These are phyloP conservation scores for Megaleporinus macrocephalus DNA, from an alignment of 2,113 vertebrate genomes.

Conservation along the genomic window DNA sequence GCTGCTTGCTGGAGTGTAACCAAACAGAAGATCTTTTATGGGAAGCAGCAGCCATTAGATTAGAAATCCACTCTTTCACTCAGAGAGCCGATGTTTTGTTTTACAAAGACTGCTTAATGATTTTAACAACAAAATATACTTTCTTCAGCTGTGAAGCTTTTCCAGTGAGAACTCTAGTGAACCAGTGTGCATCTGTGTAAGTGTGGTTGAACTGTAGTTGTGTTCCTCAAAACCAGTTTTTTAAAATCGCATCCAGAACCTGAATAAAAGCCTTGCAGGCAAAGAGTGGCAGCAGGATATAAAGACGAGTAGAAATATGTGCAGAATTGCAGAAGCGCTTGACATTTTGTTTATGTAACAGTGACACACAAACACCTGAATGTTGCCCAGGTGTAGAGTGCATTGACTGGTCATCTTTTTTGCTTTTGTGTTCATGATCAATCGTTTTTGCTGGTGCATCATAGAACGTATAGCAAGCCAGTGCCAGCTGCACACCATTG, in stretches of 20 bases:
- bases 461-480: too few species aligned
- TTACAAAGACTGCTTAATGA: too few species aligned
- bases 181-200: too few species aligned
- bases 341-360: conserved; percentile 10
- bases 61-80: too few species aligned
- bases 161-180: too few species aligned
- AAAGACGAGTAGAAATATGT: conserved; percentile 17
- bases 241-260: neutral
- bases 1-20: too few species aligned
- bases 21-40: too few species aligned
- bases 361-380: conserved; percentile 13
- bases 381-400: neutral
- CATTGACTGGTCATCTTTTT: neutral
- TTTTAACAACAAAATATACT: too few species aligned
- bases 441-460: neutral
- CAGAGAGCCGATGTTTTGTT: too few species aligned
- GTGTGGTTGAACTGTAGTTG: too few species aligned
- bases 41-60: too few species aligned
- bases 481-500: neutral
- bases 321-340: conserved; percentile 1
- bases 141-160: too few species aligned
- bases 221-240: neutral
- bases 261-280: neutral
- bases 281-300: conserved; percentile 14
- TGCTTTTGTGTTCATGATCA: conserved; percentile 3